These are phyloP conservation scores for Hirundichthys speculiger DNA, from an alignment of 2,113 vertebrate genomes.

Conservation along the genomic window DNA sequence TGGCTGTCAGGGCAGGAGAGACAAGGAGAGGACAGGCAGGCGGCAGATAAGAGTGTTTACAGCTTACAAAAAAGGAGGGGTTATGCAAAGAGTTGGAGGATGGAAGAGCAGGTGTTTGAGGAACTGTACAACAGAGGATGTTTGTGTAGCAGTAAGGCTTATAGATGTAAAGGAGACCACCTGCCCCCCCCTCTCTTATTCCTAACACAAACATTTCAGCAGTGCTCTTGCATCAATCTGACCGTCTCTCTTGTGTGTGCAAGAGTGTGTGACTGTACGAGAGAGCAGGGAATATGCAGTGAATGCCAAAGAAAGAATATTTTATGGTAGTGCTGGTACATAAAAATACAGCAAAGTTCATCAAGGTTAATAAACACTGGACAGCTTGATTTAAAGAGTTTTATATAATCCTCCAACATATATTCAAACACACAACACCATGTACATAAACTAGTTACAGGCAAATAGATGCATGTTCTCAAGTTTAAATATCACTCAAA, in stretches of 20 bases:
- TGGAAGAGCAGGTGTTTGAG: constrained; percentile 12
- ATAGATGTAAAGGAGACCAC: constrained; percentile 21
- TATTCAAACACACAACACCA: constrained; percentile 7
- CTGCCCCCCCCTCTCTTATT: constrained; percentile 16
- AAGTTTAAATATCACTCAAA: constrained; percentile 4
- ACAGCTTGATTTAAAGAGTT: constrained; percentile 61
- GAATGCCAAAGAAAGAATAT: constrained; percentile 42
- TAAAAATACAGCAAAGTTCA: constrained; percentile 57
- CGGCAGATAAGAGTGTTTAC: constrained; percentile 18
- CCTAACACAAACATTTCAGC: constrained; percentile 18
- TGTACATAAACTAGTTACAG: constrained; percentile 1
- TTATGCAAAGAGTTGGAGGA: constrained; percentile 3
- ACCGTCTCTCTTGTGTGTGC: constrained; percentile 11
- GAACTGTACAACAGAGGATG: constrained; percentile 12
- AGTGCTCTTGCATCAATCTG: no score
- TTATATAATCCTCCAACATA: constrained; percentile 50
- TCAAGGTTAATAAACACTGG: constrained; percentile 65
- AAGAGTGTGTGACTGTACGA: constrained; percentile 10
- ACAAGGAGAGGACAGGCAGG: constrained; percentile 12
- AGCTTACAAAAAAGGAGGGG: neutral
- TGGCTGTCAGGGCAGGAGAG: constrained; percentile 45
- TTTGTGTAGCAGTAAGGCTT: neutral
- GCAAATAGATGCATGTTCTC: constrained; percentile 7
- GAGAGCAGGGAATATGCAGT: constrained; percentile 1
- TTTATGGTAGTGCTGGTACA: constrained; percentile 56